Conservation (phyloP, 2,113 vertebrate species). For the Ailuropoda melanoleuca region DNA sequence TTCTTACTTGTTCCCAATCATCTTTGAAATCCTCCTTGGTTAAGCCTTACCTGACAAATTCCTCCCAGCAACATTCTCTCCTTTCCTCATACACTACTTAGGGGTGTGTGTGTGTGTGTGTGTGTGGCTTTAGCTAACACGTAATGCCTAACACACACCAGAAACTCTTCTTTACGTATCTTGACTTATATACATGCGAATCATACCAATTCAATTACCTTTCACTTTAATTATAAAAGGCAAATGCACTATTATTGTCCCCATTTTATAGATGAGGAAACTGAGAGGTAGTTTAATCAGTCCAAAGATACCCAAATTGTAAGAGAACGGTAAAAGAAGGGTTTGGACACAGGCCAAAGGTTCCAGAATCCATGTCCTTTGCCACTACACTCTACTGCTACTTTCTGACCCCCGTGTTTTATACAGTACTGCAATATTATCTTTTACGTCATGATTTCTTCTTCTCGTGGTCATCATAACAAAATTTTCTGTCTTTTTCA, state of each 20-base stretch:
- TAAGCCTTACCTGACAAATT: background rate
- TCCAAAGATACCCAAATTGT: background rate
- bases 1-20: background rate
- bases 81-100: background rate
- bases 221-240: background rate
- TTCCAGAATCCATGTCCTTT: background rate
- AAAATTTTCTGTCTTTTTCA: background rate
- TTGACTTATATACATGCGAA: background rate
- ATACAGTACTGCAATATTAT: background rate
- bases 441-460: background rate
- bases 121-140: background rate
- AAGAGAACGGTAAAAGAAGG: background rate
- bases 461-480: background rate
- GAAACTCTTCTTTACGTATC: background rate
- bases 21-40: background rate
- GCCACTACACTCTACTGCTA: rapidly evolving
- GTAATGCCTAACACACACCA: background rate
- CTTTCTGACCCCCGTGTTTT: background rate
- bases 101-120: background rate
- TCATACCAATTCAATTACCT: background rate
- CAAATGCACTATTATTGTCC: background rate
- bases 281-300: background rate
- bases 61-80: background rate
- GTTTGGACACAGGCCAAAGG: background rate
- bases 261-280: background rate